phyloP scores from a whole-genome alignment of 2,113 vertebrate genomes.

The Bagarius yarrelli region DNA sequence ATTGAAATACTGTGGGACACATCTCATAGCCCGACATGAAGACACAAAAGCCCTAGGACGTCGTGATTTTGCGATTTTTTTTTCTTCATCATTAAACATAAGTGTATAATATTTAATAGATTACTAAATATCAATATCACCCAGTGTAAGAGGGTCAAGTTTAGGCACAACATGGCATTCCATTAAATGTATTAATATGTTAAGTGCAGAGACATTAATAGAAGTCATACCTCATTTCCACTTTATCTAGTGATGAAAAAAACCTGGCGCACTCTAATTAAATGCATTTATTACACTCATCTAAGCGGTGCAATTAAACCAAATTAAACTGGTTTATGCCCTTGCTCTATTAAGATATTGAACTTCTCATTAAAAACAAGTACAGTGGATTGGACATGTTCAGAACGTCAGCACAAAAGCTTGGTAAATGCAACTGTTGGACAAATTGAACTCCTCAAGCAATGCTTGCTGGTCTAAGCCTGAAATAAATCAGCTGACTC shows the following conservation, averaged over 20 bases:
- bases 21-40: no score
- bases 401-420: neutral
- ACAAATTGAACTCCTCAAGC: conserved; percentile 14
- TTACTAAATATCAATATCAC: neutral
- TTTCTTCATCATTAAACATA: neutral
- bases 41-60: no score
- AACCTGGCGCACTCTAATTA: neutral
- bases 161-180: neutral
- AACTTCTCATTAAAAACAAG: neutral
- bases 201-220: no score
- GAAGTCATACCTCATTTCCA: neutral
- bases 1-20: no score
- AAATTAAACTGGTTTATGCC: neutral
- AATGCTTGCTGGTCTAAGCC: neutral
- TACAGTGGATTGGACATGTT: neutral
- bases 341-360: neutral
- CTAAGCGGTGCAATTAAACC: neutral
- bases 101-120: neutral
- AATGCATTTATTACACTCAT: neutral
- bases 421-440: neutral
- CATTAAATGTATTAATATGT: neutral
- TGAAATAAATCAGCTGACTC: conserved; percentile 8
- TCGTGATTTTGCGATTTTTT: no score
- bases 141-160: neutral
- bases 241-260: neutral